These are phyloP conservation scores for Orbicella faveolata DNA, from an alignment of 64 coral and sea anemone genomes.

Conservation along the genomic window DNA sequence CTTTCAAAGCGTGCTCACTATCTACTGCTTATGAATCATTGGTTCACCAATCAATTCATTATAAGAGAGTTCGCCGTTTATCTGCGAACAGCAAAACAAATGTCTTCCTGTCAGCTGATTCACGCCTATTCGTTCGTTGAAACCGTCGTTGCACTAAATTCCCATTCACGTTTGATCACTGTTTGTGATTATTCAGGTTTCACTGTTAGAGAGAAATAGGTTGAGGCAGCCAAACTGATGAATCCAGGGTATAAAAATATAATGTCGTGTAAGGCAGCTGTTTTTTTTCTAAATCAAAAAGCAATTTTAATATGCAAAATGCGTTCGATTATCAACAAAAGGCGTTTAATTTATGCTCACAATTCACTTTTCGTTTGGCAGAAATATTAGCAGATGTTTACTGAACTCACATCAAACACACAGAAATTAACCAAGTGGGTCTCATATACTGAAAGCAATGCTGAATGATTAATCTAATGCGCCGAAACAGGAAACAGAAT, in stretches of 20 bases:
- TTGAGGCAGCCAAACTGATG: not conserved
- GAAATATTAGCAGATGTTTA: not conserved
- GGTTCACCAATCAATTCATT: slow-evolving; percentile 15
- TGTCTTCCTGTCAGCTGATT: not conserved
- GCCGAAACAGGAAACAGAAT: too few relatives aligned
- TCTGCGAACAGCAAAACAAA: slow-evolving; percentile 5
- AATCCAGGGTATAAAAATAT: not conserved
- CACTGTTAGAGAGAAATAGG: not conserved
- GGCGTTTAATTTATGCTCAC: not conserved
- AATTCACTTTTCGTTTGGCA: not conserved
- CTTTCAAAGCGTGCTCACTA: not conserved
- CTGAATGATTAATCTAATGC: too few relatives aligned
- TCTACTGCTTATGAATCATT: not conserved
- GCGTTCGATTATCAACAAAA: not conserved
- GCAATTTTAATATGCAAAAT: slow-evolving; percentile 21
- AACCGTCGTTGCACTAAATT: not conserved
- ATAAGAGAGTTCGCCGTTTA: slow-evolving; percentile 10
- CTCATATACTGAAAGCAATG: too few relatives aligned
- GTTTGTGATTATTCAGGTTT: not conserved
- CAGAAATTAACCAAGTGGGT: not conserved
- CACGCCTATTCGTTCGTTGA: not conserved
- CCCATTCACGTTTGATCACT: not conserved
- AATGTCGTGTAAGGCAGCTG: not conserved
- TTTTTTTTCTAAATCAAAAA: not conserved
- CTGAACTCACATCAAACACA: not conserved